Evolutionary conservation across 2,113 vertebrate species (phyloP), one percentile per base, ranked within the genome.

Genomic region (Aegotheles bennettii): DNA sequence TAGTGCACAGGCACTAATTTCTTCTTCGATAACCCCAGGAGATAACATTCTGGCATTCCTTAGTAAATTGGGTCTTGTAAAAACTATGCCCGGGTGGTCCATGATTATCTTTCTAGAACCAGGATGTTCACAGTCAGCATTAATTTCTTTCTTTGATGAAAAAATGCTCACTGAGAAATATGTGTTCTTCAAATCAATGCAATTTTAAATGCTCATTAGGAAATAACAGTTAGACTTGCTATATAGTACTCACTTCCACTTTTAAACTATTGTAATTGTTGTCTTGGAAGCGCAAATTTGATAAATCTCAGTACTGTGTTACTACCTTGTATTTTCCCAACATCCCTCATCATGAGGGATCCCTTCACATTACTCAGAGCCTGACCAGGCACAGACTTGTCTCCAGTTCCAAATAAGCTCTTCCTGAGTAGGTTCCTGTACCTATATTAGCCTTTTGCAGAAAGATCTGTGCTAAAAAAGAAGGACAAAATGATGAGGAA

Each of bases 21-120:
- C 73, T 83, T 94, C 78, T 82, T 71, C 43, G 50, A 50, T 91
- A 96, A 95, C 45, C 40, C 71, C 36, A 57, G 73, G 83, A 93
- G 81, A 79, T 78, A 67, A 85, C 35, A 81, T 73, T 81, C 69
- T 90, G 89, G 40, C 56, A 89, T 68, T 96, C 70, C 91, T 95
- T 85, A 89, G 51, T 92, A 95, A 94, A 94, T 15, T 53, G 31
- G 59, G 42, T 61, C 84, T 84, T 94, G 73, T 92, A 92, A 96
- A 97, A 97, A 73, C 53, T 78, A 11, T 87, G 43, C 42, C 65
- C 96, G 91, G 90, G 89, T 97, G 91, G 95, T 84, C 94, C 83
- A 25, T 38, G 68, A 90, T 91, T 89, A 90, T 77, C 90, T 68
- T 83, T 65, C 48, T 79, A 76, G 26, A 84, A 56, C 11, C 40